These are phyloP conservation scores for Chrysotoxum bicinctum DNA, from an alignment of 2,888 invertebrate species.

Conservation along the genomic window DNA sequence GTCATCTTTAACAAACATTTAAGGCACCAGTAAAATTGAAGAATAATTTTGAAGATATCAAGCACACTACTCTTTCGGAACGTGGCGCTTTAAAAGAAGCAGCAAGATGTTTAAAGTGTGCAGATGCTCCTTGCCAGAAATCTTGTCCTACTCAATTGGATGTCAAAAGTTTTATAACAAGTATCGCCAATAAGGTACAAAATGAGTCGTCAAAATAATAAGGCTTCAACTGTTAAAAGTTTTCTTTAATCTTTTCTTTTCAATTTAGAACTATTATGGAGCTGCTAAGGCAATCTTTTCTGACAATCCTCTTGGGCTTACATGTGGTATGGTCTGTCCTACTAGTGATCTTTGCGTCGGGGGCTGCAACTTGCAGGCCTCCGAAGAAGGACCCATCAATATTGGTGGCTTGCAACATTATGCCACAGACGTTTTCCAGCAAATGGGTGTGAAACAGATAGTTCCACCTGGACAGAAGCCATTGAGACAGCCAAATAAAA, in stretches of 20 bases:
- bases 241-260: background rate
- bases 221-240: too few species aligned
- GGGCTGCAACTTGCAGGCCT: constrained; percentile 97
- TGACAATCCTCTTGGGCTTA: constrained; percentile 97
- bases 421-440: constrained; percentile 97
- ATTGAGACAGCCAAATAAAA: constrained; percentile 81
- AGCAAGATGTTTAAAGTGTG: constrained; percentile 93
- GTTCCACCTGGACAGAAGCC: constrained; percentile 87
- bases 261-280: constrained; percentile 95
- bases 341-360: constrained; percentile 99
- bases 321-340: constrained; percentile 99
- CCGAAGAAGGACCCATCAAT: constrained; percentile 98
- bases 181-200: constrained; percentile 93
- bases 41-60: constrained; percentile 98
- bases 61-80: constrained; percentile 98
- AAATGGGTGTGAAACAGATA: constrained; percentile 95
- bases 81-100: constrained; percentile 96
- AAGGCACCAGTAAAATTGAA: constrained; percentile 87
- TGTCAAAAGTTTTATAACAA: constrained; percentile 97
- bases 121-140: constrained; percentile 98
- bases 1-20: background rate
- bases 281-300: constrained; percentile 97
- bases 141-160: constrained; percentile 99
- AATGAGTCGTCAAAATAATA: background rate
- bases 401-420: constrained; percentile 99